These are phyloP conservation scores for Dascillus cervinus DNA, from an alignment of 2,888 invertebrate genomes.

Conservation along the genomic window DNA sequence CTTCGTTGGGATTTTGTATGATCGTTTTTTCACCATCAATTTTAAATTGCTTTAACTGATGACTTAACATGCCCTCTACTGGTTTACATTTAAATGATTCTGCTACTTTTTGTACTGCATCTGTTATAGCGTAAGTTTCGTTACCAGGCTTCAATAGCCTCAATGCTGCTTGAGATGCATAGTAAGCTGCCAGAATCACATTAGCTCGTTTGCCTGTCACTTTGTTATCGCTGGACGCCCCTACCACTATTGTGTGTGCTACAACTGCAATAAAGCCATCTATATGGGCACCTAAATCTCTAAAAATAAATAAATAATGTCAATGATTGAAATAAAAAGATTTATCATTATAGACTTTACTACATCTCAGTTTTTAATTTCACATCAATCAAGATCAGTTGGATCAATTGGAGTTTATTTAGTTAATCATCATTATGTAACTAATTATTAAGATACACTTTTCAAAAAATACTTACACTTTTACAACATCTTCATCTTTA, in stretches of 20 bases:
- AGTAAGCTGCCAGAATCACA: conserved; percentile 89
- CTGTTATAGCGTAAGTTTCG: conserved; percentile 86
- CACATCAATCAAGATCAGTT: conserved; percentile 19
- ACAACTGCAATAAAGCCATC: conserved; percentile 99
- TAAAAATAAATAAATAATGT: no score
- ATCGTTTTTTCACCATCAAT: conserved; percentile 98
- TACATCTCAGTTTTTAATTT: no score
- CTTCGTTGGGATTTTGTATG: conserved; percentile 95
- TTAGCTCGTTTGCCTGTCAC: conserved; percentile 87
- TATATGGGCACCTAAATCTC: conserved; percentile 96
- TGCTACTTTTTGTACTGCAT: conserved; percentile 86
- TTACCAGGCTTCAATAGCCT: conserved; percentile 85
- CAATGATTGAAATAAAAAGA: no score
- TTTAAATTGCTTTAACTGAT: conserved; percentile 91
- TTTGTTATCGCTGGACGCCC: conserved; percentile 64
- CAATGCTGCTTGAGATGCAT: conserved; percentile 92
- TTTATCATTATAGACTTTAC: no score
- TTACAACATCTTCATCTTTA: conserved; percentile 90
- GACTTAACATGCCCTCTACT: conserved; percentile 73
- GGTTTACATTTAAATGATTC: conserved; percentile 95
- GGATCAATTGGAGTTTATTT: conserved; percentile 29
- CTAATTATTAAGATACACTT: background rate
- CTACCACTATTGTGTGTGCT: conserved; percentile 91
- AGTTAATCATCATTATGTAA: conserved; percentile 1
- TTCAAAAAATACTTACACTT: conserved; percentile 87